Evolutionary conservation across 2,113 vertebrate species (phyloP).

Genomic region (Tapirus terrestris): DNA sequence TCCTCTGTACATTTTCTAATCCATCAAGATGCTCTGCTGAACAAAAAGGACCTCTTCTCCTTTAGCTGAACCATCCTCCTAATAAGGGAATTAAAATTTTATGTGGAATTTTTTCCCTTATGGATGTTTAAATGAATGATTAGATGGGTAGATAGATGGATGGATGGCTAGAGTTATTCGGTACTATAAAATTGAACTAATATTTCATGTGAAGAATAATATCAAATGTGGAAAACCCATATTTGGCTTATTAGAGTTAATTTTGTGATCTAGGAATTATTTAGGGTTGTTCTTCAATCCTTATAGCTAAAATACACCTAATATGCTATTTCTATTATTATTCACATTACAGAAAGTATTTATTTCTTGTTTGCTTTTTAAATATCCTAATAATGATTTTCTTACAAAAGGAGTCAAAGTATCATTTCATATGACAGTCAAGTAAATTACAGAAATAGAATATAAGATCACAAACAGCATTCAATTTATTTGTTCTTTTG

Average conservation of each 20-base stretch:
- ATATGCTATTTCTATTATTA: not conserved
- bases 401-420: conserved; percentile 4
- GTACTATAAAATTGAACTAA: not conserved
- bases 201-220: not conserved
- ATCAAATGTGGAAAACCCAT: not conserved
- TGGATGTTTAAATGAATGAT: not conserved
- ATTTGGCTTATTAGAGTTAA: not conserved
- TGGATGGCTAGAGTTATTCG: not conserved
- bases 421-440: not conserved
- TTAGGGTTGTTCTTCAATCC: not conserved
- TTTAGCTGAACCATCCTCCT: not conserved
- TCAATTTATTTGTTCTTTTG: not conserved
- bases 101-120: not conserved
- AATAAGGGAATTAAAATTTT: not conserved
- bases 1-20: not conserved
- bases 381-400: not conserved
- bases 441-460: not conserved
- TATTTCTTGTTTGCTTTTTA: not conserved
- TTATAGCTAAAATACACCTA: not conserved
- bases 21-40: not conserved
- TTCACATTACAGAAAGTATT: not conserved
- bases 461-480: not conserved
- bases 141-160: not conserved
- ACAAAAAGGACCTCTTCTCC: not conserved
- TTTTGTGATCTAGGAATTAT: not conserved